Base-by-base conservation (phyloP, 2,797 vertebrate genomes). In the Sebastolobus alascanus region DNA sequence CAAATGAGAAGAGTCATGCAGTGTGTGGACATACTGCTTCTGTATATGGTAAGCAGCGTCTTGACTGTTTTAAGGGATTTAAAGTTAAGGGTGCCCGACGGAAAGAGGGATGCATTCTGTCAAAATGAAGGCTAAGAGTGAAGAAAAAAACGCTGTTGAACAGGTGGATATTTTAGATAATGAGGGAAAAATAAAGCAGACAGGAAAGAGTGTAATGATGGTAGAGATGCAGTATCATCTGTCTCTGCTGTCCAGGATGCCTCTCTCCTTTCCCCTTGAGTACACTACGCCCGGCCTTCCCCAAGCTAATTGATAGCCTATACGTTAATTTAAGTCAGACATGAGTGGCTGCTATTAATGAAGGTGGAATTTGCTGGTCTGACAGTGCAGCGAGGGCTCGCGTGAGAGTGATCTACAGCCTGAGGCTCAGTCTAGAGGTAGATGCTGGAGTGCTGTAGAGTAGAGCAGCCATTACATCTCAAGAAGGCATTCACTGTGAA, bases 341-440 rank as follows among this genome's bases (percentile, higher is more conserved):
- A 88, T 91, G 93, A 95, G 91, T 92, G 90, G 85, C 80, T 88
- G 90, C 94, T 94, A 89, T 95, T 96, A 95, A 95, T 93, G 93
- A 93, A 90, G 93, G 87, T 86, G 85, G 85, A 91, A 92, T 91
- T 74, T 84, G 83, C 90, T 73, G 83, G 83, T 78, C 89, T 86
- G 93, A 90, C 90, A 87, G 92, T 91, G 91, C 95, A 93, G 90
- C 76, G 82, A 86, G 87, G 87, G 81, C 91, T 90, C 84, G 69
- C 68, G 29, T 88, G 84, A 89, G 79, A 87, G 86, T 85, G 91
- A 94, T 93, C 84, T 79, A 89, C 82, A 85, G 89, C 86, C 85
- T 59, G 69, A 89, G 90, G 87, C 84, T 8, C 65, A 55, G 77
- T 83, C 87, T 68, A 20, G 60, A 84, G 73, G 75, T 78, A 73